These are phyloP conservation scores for Xenentodon cancila DNA, from an alignment of 2,797 vertebrate genomes.

Conservation along the genomic window DNA sequence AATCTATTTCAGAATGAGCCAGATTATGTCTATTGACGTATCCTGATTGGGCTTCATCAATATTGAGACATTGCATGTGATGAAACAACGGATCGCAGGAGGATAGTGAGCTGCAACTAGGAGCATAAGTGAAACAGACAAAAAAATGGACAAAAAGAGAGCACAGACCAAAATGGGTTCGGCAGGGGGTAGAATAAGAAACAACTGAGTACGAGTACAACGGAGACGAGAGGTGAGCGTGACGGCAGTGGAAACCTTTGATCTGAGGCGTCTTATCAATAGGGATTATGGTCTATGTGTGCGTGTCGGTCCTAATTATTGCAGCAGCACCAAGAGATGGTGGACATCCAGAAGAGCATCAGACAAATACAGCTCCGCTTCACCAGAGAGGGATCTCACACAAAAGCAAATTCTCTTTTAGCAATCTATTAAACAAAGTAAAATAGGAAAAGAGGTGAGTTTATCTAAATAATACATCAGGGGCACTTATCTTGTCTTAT, in stretches of 20 bases:
- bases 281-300: constrained; percentile 76
- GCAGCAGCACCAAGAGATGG: constrained; percentile 34
- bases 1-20: constrained; percentile 14
- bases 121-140: constrained; percentile 3
- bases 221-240: constrained; percentile 59
- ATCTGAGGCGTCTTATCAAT: constrained; percentile 79
- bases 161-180: constrained; percentile 1
- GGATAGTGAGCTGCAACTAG: neutral
- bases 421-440: constrained; percentile 7
- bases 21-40: constrained; percentile 15
- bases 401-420: neutral
- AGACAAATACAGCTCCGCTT: constrained; percentile 6
- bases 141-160: constrained; percentile 4
- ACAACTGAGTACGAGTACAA: constrained; percentile 22
- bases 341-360: constrained; percentile 29
- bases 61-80: constrained; percentile 10
- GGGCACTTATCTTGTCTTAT: no score
- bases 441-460: constrained; percentile 10
- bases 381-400: neutral
- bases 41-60: constrained; percentile 17
- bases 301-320: constrained; percentile 71
- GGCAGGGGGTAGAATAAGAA: constrained; percentile 9
- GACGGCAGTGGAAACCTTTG: constrained; percentile 76
- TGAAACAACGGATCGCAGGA: neutral
- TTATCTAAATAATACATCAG: constrained; percentile 14